Evolutionary conservation across 2,888 invertebrate genomes (phyloP).

Genomic region (Rhimphoctona megacephalus): DNA sequence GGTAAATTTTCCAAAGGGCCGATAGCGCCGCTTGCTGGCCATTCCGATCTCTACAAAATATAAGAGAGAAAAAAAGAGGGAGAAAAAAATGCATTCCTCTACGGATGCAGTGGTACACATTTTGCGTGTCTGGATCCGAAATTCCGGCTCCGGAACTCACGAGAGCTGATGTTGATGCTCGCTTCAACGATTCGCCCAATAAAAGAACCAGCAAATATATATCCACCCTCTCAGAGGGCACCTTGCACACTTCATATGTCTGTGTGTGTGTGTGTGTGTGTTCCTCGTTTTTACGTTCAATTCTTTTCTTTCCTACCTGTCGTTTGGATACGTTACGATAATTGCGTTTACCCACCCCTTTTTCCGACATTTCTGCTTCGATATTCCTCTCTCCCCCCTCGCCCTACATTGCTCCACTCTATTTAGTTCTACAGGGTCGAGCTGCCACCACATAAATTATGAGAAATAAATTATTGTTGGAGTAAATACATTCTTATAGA

Average conservation of each 20-base stretch:
- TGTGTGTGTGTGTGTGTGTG: neutral
- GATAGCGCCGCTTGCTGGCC: slow-evolving; percentile 71
- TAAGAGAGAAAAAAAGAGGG: slow-evolving; percentile 54
- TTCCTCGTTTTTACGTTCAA: slow-evolving; percentile 49
- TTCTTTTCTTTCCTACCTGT: slow-evolving; percentile 55
- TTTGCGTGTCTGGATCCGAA: slow-evolving; percentile 35
- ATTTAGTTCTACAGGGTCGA: neutral
- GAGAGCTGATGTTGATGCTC: slow-evolving; percentile 80
- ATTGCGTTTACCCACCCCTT: slow-evolving; percentile 50
- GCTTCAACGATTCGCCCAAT: slow-evolving; percentile 80
- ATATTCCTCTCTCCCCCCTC: neutral
- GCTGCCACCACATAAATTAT: neutral
- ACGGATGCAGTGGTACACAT: slow-evolving; percentile 35
- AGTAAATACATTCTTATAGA: neutral
- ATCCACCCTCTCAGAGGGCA: slow-evolving; percentile 63
- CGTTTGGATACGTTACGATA: slow-evolving; percentile 65
- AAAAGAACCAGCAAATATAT: slow-evolving; percentile 75
- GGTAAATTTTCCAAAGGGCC: slow-evolving; percentile 80
- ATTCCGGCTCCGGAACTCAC: slow-evolving; percentile 34
- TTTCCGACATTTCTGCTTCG: slow-evolving; percentile 23
- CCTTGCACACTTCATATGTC: slow-evolving; percentile 1
- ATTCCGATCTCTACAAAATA: slow-evolving; percentile 63
- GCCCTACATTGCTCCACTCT: slow-evolving; percentile 13
- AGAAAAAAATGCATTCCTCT: slow-evolving; percentile 40
- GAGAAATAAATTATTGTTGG: neutral